Evolutionary conservation across 2,888 invertebrate species (phyloP).

Genomic region (Limnephilus lunatus): DNA sequence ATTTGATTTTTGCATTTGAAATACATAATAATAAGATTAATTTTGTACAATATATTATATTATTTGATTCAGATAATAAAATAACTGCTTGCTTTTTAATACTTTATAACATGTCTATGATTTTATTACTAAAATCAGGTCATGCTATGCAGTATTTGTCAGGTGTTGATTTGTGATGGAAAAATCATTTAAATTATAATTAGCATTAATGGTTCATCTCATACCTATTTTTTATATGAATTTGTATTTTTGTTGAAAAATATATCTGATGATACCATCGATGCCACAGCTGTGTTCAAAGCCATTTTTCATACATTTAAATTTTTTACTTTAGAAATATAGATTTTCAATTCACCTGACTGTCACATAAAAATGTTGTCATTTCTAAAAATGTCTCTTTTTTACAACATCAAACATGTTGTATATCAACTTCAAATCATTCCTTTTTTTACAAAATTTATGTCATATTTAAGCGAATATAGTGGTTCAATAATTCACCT

Average conservation of each 20-base stretch:
- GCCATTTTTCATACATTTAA: background rate
- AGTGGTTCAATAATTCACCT: no score
- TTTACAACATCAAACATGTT: no score
- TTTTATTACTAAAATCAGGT: background rate
- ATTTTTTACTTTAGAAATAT: background rate
- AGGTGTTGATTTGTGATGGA: constrained; percentile 15
- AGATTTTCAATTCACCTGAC: background rate
- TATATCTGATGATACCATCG: constrained; percentile 14
- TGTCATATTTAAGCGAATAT: no score
- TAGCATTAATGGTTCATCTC: background rate
- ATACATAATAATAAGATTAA: background rate
- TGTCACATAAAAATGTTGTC: background rate
- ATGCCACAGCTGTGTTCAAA: constrained; percentile 35
- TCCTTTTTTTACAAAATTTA: no score
- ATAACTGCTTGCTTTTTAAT: background rate
- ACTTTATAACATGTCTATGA: background rate
- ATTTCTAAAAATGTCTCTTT: no score
- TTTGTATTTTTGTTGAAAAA: constrained; percentile 4
- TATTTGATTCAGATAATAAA: background rate
- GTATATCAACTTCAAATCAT: no score
- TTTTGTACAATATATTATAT: background rate
- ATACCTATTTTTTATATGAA: constrained; percentile 13
- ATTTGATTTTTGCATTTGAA: constrained; percentile 40
- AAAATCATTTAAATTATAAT: background rate
- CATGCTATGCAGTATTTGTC: background rate